Percentiles rank a stretch among this genome's conserved stretches.
phyloP scores from a whole-genome alignment of 2,113 vertebrate genomes.

The Narcine bancroftii region DNA sequence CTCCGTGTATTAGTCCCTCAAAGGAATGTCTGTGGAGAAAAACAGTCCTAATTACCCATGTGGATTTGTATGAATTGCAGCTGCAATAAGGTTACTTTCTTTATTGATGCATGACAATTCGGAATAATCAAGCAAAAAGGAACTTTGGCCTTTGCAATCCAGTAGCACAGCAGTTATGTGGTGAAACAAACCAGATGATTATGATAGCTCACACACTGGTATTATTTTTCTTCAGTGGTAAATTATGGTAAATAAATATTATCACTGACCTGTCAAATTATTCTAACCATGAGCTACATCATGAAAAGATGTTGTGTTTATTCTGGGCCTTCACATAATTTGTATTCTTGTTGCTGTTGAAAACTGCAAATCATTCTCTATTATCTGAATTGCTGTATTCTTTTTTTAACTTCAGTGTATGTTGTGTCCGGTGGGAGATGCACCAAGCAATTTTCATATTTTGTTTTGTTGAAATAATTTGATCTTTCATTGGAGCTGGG shows the following conservation, averaged over 20 bases:
- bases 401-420: not conserved
- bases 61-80: not conserved
- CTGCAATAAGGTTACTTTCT: not conserved
- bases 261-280: constrained; percentile 1
- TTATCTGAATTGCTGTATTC: not conserved
- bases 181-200: not conserved
- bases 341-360: not conserved
- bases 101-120: not conserved
- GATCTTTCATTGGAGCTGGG: not conserved
- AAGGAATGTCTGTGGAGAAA: not conserved
- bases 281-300: not conserved
- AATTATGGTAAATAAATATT: not conserved
- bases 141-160: not conserved
- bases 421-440: not conserved
- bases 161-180: not conserved
- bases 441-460: not conserved
- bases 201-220: not conserved
- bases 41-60: not conserved
- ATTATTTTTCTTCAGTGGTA: not conserved
- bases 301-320: not conserved
- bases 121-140: not conserved
- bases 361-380: not conserved
- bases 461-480: not conserved
- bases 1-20: not conserved
- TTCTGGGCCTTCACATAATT: no score